Evolutionary conservation across 2,888 invertebrate genomes (phyloP).

Genomic region (Spicauda simplicius): DNA sequence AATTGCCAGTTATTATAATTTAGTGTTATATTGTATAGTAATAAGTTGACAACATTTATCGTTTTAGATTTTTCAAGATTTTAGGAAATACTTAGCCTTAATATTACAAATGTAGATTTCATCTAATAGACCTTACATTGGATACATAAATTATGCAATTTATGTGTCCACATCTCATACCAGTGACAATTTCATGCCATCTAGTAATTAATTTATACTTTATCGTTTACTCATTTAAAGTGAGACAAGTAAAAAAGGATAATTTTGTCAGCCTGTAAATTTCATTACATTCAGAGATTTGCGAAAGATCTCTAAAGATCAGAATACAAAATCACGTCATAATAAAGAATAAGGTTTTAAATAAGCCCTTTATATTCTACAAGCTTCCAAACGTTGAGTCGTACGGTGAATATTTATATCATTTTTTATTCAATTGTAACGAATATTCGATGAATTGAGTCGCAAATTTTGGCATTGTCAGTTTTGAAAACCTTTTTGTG

Average conservation of each 20-base stretch:
- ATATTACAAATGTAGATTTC: no score
- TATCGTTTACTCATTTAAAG: background rate
- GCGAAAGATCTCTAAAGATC: background rate
- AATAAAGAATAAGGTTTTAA: conserved; percentile 11
- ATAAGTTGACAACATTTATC: no score
- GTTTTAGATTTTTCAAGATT: no score
- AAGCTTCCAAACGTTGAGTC: conserved; percentile 10
- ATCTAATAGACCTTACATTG: no score
- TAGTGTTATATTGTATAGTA: no score
- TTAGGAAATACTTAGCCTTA: no score
- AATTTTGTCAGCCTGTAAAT: background rate
- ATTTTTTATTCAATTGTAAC: background rate
- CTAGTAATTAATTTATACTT: background rate
- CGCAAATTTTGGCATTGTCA: background rate
- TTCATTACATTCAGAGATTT: background rate
- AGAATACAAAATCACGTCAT: background rate
- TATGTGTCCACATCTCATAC: no score
- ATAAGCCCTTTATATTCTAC: conserved; percentile 24
- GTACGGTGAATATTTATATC: conserved; percentile 14
- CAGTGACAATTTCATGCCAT: no score
- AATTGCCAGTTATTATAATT: no score
- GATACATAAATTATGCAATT: no score
- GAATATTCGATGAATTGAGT: conserved; percentile 1
- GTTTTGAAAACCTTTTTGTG: background rate
- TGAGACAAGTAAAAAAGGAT: background rate